phyloP scores from a whole-genome alignment of 2,888 invertebrate species.

The Cloeon dipterum region DNA sequence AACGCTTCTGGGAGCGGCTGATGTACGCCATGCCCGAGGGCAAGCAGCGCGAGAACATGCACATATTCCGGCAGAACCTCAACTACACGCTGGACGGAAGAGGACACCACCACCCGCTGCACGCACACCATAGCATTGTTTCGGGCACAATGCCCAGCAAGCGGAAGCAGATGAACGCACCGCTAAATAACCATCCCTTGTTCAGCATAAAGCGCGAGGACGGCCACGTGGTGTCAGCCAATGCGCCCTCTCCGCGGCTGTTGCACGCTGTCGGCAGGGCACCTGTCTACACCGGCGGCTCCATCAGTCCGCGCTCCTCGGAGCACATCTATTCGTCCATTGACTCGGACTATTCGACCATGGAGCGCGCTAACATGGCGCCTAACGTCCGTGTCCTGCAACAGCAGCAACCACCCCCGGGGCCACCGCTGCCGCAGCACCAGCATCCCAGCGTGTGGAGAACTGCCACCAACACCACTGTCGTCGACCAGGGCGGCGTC shows the following conservation, averaged over 20 bases:
- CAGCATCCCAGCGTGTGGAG: too few relatives aligned
- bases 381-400: too few relatives aligned
- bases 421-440: too few relatives aligned
- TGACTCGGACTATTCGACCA: not conserved
- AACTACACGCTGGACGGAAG: not conserved
- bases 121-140: too few relatives aligned
- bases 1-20: constrained; percentile 56
- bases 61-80: not conserved
- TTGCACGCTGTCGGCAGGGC: not conserved
- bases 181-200: not conserved
- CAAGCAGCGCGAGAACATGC: constrained; percentile 20
- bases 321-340: not conserved
- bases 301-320: not conserved
- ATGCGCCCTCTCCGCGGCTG: not conserved
- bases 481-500: too few relatives aligned
- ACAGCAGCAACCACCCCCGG: too few relatives aligned
- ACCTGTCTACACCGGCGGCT: not conserved
- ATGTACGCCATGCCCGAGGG: constrained; percentile 60
- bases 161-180: not conserved
- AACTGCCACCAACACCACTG: too few relatives aligned
- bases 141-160: not conserved
- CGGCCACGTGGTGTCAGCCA: not conserved
- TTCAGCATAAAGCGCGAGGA: not conserved
- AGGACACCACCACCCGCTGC: constrained; percentile 20
- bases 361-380: not conserved